A percentile compares a stretch with the other conserved stretches of the same genome.
phyloP scores from a whole-genome alignment of 2,113 vertebrate species.

The human region GRCh38 chr15:98498001-98498500 shows the following conservation, averaged over 20 bases:
- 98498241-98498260: not conserved
- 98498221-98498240: not conserved
- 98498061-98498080: not conserved
- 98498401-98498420: not conserved
- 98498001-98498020: not conserved
- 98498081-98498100: not conserved
- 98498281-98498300: not conserved
- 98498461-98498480: not conserved
- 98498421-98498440: not conserved
- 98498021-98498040: not conserved
- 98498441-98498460: not conserved
- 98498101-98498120: not conserved
- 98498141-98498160: not conserved
- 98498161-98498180: not conserved
- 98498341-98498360: not conserved
- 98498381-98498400: not conserved
- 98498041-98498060: not conserved
- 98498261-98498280: not conserved
- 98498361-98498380: not conserved
- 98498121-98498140: not conserved
- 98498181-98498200: not conserved
- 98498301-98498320: not conserved
- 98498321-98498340: not conserved
- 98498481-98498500: not conserved
- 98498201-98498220: not conserved